Base-by-base conservation (phyloP, 2,113 vertebrate genomes). In the Oreamnos americanus region DNA sequence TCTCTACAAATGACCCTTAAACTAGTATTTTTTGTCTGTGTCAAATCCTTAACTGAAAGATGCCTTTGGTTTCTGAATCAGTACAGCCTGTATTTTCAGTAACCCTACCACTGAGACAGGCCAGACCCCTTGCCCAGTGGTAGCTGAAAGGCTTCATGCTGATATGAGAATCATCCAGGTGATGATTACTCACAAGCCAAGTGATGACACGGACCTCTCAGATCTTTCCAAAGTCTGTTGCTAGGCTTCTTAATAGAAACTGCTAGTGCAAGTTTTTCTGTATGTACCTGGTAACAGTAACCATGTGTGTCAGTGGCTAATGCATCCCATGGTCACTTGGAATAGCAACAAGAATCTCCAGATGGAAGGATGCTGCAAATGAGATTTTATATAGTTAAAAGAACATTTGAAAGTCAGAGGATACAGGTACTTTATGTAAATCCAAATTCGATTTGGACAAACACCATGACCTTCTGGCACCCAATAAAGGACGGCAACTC, bases 381-480 rank as follows among this genome's bases (percentile, higher is more conserved):
- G 39, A 90, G 57, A 49, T 85, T 95, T 96, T 94, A 83, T n/a
- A 45, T 53, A 88, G 79, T 93, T 92, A 57, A 93, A 91, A 91
- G 76, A 83, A 91, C 71, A 91, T 91, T 90, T 97, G 85, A 39
- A 95, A 89, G 84, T 95, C 78, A 92, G 53, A 51, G 21, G 58
- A 60, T 79, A 58, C 33, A 28, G 51, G 71, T 7, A 76, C 36
- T 92, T 92, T 92, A 58, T 64, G 64, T 62, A 87, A 92, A 87
- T 83, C 57, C 55, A 55, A 53, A 74, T 95, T 94, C 36, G 28
- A 17, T 95, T 92, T 55, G 88, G 39, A 71, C 36, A 85, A 87
- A 88, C 55, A 64, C 9, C 28, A 30, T n/a, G 64, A 90, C 60
- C 82, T 97, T 91, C 64, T 78, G 67, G 76, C 17, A 71, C 23